Base-by-base conservation (phyloP, 2,888 invertebrate species). In the Ichneumoninae sp. region DNA sequence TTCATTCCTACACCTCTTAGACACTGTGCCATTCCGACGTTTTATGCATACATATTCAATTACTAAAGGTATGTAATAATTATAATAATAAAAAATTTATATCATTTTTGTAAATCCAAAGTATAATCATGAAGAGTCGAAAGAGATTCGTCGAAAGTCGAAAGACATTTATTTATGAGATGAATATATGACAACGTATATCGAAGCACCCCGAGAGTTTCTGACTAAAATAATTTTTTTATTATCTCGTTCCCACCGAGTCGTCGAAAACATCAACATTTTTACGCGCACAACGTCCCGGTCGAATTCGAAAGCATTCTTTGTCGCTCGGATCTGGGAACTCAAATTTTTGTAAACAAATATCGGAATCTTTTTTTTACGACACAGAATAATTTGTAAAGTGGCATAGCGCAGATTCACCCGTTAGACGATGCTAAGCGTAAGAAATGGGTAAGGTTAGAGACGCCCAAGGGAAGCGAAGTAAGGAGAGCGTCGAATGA, bases 401-500 rank as follows among this genome's bases (percentile, higher is more conserved):
- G 65, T 36, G 36, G 8, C 19, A 33, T 8, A 22, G 36, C 22
- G 54, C n/a, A 54, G 33, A 44, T 66, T 76, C 85, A 86, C 80
- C 85, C 87, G 85, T 79, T 86, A 85, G 80, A 83, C 80, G 30
- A 76, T 82, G 77, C 70, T 76, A 89, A 92, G 90, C 92, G 90
- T 89, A 91, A 92, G 91, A 92, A 92, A 92, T 91, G 91, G 90
- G 90, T 91, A 91, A 91, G 90, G 91, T 90, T 63, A 30, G 63
- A 89, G 90, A 66, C 69, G 79, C 88, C 89, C 78, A 87, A 87
- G 88, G 90, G 91, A 88, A 90, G 87, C 89, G 90, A 92, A 88
- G 89, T 89, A 87, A 88, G 89, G 88, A 89, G 90, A 90, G 90
- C 88, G 88, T 85, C 87, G 76, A 85, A 75, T 50, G 81, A 86